Evolutionary conservation across 2,888 invertebrate genomes (phyloP).

Genomic region (Ophioninae sp.): DNA sequence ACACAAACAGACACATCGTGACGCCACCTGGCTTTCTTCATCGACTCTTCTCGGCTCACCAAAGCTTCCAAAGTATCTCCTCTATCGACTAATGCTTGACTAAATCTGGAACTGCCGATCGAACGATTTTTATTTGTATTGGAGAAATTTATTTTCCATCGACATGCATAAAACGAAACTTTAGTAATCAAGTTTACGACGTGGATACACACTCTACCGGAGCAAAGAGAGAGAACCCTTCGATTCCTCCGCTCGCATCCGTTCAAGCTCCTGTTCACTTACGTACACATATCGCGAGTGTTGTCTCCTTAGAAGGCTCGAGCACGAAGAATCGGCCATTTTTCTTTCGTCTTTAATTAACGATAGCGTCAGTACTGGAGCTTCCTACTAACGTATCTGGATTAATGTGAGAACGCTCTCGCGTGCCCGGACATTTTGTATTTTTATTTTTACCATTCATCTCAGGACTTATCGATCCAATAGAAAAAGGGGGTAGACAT

Average conservation of each 20-base stretch:
- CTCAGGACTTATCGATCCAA: slow-evolving; percentile 24
- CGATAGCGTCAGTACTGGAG: slow-evolving; percentile 34
- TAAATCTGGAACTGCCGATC: too few relatives aligned
- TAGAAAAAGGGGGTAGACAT: background rate
- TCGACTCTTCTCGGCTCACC: too few relatives aligned
- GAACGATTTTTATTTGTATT: too few relatives aligned
- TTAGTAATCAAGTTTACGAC: slow-evolving; percentile 39
- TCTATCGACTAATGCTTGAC: too few relatives aligned
- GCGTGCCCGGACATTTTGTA: slow-evolving; percentile 25
- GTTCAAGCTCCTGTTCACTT: slow-evolving; percentile 21
- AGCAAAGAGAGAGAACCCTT: slow-evolving; percentile 25
- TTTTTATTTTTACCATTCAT: slow-evolving; percentile 8
- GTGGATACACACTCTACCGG: background rate
- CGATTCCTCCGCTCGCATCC: slow-evolving; percentile 22
- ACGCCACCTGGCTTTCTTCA: too few relatives aligned
- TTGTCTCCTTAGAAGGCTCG: slow-evolving; percentile 57
- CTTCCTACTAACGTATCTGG: slow-evolving; percentile 35
- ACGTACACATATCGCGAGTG: slow-evolving; percentile 1
- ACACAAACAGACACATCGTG: too few relatives aligned
- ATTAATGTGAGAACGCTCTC: slow-evolving; percentile 54
- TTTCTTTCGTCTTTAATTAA: slow-evolving; percentile 53
- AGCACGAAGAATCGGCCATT: slow-evolving; percentile 32
- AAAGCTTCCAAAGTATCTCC: too few relatives aligned
- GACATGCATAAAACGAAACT: slow-evolving; percentile 48
- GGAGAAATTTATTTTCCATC: slow-evolving; percentile 26